phyloP scores from a whole-genome alignment of 1,140 invertebrate genomes.

The Brachionus calyciflorus region DNA sequence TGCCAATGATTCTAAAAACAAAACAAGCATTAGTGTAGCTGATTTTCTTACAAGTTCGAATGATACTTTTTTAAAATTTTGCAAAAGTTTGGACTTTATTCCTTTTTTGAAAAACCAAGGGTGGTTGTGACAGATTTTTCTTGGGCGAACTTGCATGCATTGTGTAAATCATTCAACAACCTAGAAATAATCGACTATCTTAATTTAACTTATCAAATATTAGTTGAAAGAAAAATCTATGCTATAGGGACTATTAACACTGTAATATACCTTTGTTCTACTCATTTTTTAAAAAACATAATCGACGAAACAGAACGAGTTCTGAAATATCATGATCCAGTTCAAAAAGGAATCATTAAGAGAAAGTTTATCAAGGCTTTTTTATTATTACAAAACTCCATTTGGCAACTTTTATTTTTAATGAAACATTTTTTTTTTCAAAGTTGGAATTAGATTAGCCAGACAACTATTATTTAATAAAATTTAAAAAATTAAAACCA shows the following conservation, averaged over 20 bases:
- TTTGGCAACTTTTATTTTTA: no score
- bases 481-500: no score
- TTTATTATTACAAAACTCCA: no score
- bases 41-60: constrained; percentile 17
- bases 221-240: neutral
- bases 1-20: neutral
- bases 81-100: neutral
- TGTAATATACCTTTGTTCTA: neutral
- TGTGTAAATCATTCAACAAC: neutral
- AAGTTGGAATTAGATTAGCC: neutral
- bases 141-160: neutral
- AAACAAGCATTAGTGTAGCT: neutral
- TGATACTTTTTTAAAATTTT: neutral
- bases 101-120: neutral
- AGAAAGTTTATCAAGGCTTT: no score
- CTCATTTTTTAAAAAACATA: constrained; percentile 16
- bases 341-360: no score
- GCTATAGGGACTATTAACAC: neutral
- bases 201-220: neutral
- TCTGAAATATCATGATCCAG: no score
- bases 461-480: no score
- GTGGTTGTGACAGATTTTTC: neutral
- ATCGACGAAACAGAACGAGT: neutral
- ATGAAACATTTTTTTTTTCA: no score
- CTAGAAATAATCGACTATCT: constrained; percentile 11